Evolutionary conservation across 2,888 invertebrate genomes (phyloP).

Genomic region (Drosophila pseudotakahashii): DNA sequence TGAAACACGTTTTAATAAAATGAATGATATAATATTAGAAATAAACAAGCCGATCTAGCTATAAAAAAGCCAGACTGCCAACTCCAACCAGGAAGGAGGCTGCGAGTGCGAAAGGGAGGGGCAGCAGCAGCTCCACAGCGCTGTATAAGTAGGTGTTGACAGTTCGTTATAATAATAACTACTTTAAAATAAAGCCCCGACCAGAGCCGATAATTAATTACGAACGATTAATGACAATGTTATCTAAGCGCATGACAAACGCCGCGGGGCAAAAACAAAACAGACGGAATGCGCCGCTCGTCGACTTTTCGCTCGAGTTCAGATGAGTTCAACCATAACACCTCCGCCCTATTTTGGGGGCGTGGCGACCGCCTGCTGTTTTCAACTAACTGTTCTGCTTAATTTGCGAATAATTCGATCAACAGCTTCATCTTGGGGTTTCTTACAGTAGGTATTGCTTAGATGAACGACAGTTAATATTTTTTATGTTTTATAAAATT

Average conservation of each 20-base stretch:
- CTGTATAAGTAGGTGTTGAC: conserved; percentile 68
- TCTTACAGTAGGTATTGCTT: background rate
- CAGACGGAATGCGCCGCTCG: conserved; percentile 18
- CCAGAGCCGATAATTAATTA: conserved; percentile 66
- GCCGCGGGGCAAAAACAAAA: conserved; percentile 27
- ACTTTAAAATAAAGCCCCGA: conserved; percentile 60
- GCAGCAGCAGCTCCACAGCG: conserved; percentile 8
- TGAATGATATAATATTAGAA: too few species aligned
- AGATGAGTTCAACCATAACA: conserved; percentile 55
- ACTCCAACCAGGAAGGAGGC: background rate
- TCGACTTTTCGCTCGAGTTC: conserved; percentile 56
- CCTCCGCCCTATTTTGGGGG: conserved; percentile 30
- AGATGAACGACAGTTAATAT: too few species aligned
- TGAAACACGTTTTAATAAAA: too few species aligned
- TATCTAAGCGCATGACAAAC: conserved; percentile 67
- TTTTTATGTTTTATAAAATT: too few species aligned
- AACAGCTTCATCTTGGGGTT: conserved; percentile 31
- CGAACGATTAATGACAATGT: conserved; percentile 70
- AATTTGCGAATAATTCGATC: conserved; percentile 62
- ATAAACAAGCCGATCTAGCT: too few species aligned
- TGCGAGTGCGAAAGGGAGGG: conserved; percentile 2
- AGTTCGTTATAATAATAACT: conserved; percentile 73
- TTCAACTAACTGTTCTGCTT: conserved; percentile 46
- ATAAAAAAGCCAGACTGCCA: conserved; percentile 4
- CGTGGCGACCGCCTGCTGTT: conserved; percentile 47